Percentiles rank a stretch among this genome's conserved stretches.
phyloP scores from a whole-genome alignment of 2,888 invertebrate genomes.

The Sabatieria punctata region DNA sequence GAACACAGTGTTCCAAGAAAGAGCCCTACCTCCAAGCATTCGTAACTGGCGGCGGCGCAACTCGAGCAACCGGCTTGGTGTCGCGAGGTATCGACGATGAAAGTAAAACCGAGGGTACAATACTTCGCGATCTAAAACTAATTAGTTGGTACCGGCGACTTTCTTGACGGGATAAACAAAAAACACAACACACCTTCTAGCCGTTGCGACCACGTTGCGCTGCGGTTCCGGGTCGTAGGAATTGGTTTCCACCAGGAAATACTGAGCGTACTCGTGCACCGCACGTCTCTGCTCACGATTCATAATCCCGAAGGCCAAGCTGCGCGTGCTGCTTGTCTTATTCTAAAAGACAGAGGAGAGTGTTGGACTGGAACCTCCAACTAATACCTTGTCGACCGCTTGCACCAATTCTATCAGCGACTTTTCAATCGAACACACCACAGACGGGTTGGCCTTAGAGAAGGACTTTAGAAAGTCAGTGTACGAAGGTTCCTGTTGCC shows the following conservation, averaged over 20 bases:
- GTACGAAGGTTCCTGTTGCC: constrained; percentile 47
- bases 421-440: constrained; percentile 66
- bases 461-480: constrained; percentile 65
- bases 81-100: background rate
- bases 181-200: constrained; percentile 30
- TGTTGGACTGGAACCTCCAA: background rate
- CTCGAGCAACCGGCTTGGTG: background rate
- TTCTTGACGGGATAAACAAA: too few relatives aligned
- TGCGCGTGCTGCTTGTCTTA: background rate
- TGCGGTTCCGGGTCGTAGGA: constrained; percentile 91
- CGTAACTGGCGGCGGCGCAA: background rate
- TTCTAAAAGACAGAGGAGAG: background rate
- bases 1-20: too few relatives aligned
- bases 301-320: background rate
- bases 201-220: constrained; percentile 52
- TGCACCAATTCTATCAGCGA: constrained; percentile 66
- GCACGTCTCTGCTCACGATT: constrained; percentile 59
- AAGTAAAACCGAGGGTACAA: constrained; percentile 1
- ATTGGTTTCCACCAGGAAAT: constrained; percentile 79
- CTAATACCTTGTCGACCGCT: constrained; percentile 57
- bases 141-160: too few relatives aligned
- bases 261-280: constrained; percentile 81
- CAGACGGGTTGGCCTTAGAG: constrained; percentile 59
- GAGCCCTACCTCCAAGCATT: background rate
- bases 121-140: too few relatives aligned